Evolutionary conservation across 2,797 vertebrate species (phyloP).

Genomic region (Thaleichthys pacificus): DNA sequence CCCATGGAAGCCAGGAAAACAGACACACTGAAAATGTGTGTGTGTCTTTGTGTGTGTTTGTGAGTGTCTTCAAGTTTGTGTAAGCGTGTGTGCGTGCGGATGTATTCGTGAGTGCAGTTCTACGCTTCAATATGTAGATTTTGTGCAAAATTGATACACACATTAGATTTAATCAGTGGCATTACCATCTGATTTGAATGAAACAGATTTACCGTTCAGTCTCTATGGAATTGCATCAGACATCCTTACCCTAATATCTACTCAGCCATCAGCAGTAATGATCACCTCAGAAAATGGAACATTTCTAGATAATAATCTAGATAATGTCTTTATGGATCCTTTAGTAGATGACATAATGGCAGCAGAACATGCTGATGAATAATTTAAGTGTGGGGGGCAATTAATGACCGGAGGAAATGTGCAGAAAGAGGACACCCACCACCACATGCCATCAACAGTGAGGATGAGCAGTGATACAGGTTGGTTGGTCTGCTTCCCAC

Average conservation of each 20-base stretch:
- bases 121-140: background rate
- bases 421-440: background rate
- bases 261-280: background rate
- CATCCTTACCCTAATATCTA: background rate
- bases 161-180: too few species aligned
- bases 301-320: background rate
- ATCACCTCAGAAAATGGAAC: background rate
- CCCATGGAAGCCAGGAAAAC: constrained; percentile 18
- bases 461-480: background rate
- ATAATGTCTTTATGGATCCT: background rate
- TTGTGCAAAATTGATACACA: background rate
- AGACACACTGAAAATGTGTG: constrained; percentile 23
- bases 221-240: too few species aligned
- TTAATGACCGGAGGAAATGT: background rate
- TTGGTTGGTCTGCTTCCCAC: background rate
- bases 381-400: background rate
- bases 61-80: background rate
- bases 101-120: background rate
- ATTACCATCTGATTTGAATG: too few species aligned
- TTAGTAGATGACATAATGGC: background rate
- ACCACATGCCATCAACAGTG: background rate
- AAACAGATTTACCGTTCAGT: too few species aligned
- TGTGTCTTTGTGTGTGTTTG: background rate
- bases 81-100: background rate
- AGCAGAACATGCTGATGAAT: background rate